Evolutionary conservation across 1,140 invertebrate species (phyloP).

Genomic region (Pteromalus puparum): DNA sequence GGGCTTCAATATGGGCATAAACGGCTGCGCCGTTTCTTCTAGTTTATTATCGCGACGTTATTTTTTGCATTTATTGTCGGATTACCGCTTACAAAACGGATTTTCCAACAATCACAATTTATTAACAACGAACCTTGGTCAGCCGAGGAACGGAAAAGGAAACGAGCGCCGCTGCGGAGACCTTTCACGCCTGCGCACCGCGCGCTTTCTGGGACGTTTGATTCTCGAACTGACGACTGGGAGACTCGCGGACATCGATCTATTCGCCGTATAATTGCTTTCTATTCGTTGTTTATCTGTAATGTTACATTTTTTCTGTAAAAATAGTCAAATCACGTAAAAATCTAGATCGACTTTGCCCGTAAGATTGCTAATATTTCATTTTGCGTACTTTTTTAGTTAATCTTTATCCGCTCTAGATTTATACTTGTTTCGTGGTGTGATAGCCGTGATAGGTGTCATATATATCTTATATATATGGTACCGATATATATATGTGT

Average conservation of each 20-base stretch:
- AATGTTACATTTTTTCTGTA: too few relatives aligned
- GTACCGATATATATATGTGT: too few relatives aligned
- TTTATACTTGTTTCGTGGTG: neutral
- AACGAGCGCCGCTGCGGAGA: slow-evolving; percentile 13
- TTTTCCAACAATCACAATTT: slow-evolving; percentile 12
- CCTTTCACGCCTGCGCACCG: slow-evolving; percentile 24
- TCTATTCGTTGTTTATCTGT: too few relatives aligned
- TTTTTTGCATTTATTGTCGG: slow-evolving; percentile 11
- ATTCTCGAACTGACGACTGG: neutral
- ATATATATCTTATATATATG: too few relatives aligned
- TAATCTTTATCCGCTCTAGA: too few relatives aligned
- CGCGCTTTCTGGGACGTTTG: slow-evolving; percentile 7
- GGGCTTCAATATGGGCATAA: neutral
- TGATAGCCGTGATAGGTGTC: too few relatives aligned
- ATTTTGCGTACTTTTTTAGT: too few relatives aligned
- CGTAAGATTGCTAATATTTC: too few relatives aligned
- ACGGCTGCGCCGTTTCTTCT: neutral
- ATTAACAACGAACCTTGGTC: slow-evolving; percentile 39
- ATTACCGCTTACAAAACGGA: slow-evolving; percentile 32
- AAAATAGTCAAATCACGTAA: too few relatives aligned
- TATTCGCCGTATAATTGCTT: too few relatives aligned
- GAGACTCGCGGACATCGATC: too few relatives aligned
- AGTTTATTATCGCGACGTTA: neutral
- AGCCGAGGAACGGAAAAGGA: slow-evolving; percentile 46
- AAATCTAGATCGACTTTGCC: too few relatives aligned